Evolutionary conservation across 1,140 invertebrate genomes (phyloP).

Genomic region (Neodiprion fabricii): DNA sequence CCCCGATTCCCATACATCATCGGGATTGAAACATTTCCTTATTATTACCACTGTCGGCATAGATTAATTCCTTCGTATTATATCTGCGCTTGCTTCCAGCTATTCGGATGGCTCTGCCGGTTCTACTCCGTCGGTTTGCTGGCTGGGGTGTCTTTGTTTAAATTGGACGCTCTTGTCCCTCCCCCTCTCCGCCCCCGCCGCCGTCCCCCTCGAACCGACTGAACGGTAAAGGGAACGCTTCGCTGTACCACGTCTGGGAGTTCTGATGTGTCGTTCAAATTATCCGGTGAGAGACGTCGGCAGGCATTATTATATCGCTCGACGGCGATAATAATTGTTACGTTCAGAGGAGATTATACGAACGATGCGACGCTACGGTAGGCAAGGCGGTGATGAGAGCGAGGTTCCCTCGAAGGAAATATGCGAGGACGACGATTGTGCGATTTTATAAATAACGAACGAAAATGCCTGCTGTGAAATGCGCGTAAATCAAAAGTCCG

Average conservation of each 20-base stretch:
- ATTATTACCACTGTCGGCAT: conserved; percentile 60
- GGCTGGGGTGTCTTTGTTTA: conserved; percentile 49
- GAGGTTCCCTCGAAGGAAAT: background rate
- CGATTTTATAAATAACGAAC: background rate
- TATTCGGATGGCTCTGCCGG: conserved; percentile 27
- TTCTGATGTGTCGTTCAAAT: conserved; percentile 7
- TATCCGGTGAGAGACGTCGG: conserved; percentile 1
- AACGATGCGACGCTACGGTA: background rate
- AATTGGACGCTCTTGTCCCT: conserved; percentile 47
- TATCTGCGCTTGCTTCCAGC: conserved; percentile 30
- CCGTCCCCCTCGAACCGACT: background rate
- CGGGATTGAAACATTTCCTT: conserved; percentile 63
- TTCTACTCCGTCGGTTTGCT: conserved; percentile 2
- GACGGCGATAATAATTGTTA: background rate
- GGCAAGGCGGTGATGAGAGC: background rate
- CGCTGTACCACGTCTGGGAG: background rate
- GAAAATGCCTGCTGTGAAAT: background rate
- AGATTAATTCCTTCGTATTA: conserved; percentile 59
- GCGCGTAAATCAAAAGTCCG: background rate
- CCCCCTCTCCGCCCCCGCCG: too few species aligned
- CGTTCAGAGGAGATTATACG: background rate
- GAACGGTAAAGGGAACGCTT: background rate
- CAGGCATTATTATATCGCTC: conserved; percentile 1
- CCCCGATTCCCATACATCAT: conserved; percentile 55
- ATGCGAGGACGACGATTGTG: background rate